Conservation (phyloP, 2,797 vertebrate species). For the Poecilia picta region DNA sequence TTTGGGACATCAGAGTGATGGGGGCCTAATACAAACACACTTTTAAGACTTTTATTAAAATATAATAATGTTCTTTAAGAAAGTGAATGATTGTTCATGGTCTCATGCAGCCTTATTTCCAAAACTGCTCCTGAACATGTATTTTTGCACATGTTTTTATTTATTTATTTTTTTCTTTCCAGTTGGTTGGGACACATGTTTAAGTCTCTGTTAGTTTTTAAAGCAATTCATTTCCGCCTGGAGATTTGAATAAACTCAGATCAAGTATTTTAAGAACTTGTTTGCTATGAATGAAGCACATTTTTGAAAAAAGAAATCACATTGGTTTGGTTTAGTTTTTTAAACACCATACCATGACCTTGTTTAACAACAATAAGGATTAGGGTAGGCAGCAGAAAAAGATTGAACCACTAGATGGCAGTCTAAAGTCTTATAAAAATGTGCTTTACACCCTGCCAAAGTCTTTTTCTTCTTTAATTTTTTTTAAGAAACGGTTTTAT, state of each 20-base stretch:
- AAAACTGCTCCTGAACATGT: background rate
- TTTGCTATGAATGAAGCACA: background rate
- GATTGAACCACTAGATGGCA: conserved; percentile 7
- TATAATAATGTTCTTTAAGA: background rate
- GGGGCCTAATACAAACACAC: background rate
- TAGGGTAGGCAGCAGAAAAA: background rate
- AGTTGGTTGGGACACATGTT: background rate
- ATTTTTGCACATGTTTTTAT: background rate
- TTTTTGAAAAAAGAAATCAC: background rate
- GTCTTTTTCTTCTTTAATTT: background rate
- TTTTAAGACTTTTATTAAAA: background rate
- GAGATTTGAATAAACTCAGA: background rate
- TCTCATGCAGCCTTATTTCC: background rate
- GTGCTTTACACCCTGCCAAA: background rate
- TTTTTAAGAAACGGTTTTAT: background rate
- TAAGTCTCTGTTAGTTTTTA: background rate
- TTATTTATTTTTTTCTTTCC: background rate
- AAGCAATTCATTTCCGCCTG: background rate
- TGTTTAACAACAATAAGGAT: background rate
- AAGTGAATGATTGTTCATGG: background rate
- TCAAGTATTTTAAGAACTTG: background rate
- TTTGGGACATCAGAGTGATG: background rate
- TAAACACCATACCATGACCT: background rate
- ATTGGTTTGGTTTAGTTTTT: background rate
- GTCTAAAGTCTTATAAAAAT: background rate